Evolutionary conservation across 2,797 vertebrate species (phyloP).

Genomic region (Malacoctenus gilli): DNA sequence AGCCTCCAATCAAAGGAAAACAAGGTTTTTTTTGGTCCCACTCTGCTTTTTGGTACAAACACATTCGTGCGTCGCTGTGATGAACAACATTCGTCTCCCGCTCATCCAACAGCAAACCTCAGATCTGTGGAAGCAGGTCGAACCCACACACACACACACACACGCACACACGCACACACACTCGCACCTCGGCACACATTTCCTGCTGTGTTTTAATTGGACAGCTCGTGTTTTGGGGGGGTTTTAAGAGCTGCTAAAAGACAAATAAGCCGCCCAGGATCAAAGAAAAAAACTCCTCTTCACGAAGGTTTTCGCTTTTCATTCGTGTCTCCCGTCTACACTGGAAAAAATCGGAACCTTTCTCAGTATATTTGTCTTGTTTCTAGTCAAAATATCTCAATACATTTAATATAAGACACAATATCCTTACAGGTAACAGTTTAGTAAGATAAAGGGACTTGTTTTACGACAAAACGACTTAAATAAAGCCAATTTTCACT

Average conservation of each 20-base stretch:
- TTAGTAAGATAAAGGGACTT: too few relatives aligned
- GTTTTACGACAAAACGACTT: too few relatives aligned
- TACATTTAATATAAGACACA: too few relatives aligned
- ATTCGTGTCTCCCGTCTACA: too few relatives aligned
- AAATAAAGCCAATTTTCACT: too few relatives aligned
- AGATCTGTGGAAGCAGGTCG: background rate
- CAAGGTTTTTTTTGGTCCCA: background rate
- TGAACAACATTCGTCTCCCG: constrained; percentile 20
- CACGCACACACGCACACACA: too few relatives aligned
- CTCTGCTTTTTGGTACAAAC: background rate
- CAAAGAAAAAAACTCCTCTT: constrained; percentile 1
- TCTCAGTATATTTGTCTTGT: too few relatives aligned
- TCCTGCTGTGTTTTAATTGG: constrained; percentile 20
- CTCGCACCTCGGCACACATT: background rate
- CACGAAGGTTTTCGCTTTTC: too few relatives aligned
- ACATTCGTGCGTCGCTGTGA: background rate
- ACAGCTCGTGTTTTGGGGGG: background rate
- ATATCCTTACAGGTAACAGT: too few relatives aligned
- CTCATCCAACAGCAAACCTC: constrained; percentile 22
- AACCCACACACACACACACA: constrained; percentile 2
- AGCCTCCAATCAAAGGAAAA: constrained; percentile 20
- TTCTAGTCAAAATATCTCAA: too few relatives aligned
- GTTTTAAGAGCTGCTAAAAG: background rate
- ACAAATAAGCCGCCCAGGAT: background rate
- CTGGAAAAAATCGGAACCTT: too few relatives aligned